Percentiles rank a stretch among this genome's conserved stretches.
These are phyloP conservation scores for Hydrozoanthus tunicans DNA, from an alignment of 64 coral and sea anemone species.

Conservation along the genomic window DNA sequence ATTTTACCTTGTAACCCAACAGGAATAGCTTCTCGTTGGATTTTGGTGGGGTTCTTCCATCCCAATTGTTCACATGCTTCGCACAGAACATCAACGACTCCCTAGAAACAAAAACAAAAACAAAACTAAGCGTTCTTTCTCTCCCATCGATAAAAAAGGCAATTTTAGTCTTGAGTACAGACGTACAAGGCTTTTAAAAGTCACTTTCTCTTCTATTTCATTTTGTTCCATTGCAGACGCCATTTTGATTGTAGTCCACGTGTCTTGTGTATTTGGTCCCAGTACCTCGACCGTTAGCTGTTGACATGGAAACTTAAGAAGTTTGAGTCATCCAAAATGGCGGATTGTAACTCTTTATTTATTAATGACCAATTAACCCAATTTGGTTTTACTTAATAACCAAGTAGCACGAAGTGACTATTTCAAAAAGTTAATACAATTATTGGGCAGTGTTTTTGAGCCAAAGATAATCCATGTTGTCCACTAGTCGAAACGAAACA, in stretches of 20 bases:
- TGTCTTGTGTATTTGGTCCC: constrained; percentile 26
- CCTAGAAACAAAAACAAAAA: constrained; percentile 39
- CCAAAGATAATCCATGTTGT: neutral
- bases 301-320: constrained; percentile 45
- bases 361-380: constrained; percentile 30
- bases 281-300: constrained; percentile 8
- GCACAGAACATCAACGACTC: constrained; percentile 88
- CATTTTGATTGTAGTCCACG: constrained; percentile 80
- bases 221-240: constrained; percentile 14
- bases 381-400: neutral
- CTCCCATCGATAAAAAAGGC: neutral
- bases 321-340: constrained; percentile 48
- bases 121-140: neutral
- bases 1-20: constrained; percentile 87
- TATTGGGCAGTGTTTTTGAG: neutral
- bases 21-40: constrained; percentile 94
- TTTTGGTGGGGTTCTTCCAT: constrained; percentile 92
- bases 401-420: neutral
- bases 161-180: neutral
- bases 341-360: constrained; percentile 5
- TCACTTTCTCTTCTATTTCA: constrained; percentile 54
- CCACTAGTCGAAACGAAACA: neutral
- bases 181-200: constrained; percentile 88
- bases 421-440: neutral
- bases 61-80: constrained; percentile 91